phyloP scores from a whole-genome alignment of 2,888 invertebrate species.

The Digitonthophagus gazella region DNA sequence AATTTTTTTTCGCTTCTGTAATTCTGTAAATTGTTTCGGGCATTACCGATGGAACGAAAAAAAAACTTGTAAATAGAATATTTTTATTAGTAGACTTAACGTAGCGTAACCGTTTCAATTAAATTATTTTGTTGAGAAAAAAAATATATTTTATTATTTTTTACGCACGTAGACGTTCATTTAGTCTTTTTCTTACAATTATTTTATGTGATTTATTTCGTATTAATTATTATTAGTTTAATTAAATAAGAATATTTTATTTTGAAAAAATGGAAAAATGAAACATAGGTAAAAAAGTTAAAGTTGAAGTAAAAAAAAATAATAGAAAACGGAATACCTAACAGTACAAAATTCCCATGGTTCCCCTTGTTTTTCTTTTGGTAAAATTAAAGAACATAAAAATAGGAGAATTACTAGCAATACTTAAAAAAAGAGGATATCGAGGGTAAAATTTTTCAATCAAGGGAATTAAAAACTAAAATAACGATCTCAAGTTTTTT shows the following conservation, averaged over 20 bases:
- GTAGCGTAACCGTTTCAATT: neutral
- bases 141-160: conserved; percentile 15
- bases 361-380: conserved; percentile 17
- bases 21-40: conserved; percentile 4
- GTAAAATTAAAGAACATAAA: neutral
- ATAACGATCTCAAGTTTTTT: neutral
- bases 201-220: neutral
- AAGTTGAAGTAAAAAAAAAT: too few relatives aligned
- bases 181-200: neutral
- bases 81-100: conserved; percentile 13
- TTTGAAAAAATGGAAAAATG: conserved; percentile 24
- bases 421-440: neutral
- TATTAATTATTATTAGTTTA: neutral
- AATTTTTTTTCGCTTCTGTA: too few relatives aligned
- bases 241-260: neutral
- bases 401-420: neutral
- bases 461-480: neutral
- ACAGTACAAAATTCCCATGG: conserved; percentile 35
- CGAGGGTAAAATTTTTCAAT: neutral
- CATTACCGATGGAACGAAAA: conserved; percentile 5
- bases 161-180: neutral
- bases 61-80: conserved; percentile 7
- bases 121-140: conserved; percentile 11
- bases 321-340: conserved; percentile 28
- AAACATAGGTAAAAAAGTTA: neutral